These are phyloP conservation scores for Leptopilina drosophilae DNA, from an alignment of 2,888 invertebrate species.

Conservation along the genomic window DNA sequence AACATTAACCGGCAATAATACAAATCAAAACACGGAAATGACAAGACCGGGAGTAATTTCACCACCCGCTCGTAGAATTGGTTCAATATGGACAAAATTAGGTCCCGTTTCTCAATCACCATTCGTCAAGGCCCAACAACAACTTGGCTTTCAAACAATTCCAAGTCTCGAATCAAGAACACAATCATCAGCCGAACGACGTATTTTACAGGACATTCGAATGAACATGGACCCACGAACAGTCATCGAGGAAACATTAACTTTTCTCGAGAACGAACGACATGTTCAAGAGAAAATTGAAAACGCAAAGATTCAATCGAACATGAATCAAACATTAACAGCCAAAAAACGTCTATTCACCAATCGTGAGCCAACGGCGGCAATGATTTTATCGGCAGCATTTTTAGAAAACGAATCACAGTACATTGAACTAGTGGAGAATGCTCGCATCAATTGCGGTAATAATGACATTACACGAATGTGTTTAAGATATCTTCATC, in stretches of 20 bases:
- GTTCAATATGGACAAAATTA: conserved; percentile 72
- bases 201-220: conserved; percentile 67
- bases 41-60: conserved; percentile 72
- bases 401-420: conserved; percentile 71
- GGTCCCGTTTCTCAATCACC: conserved; percentile 75
- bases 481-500: conserved; percentile 46
- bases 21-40: conserved; percentile 66
- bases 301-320: conserved; percentile 63
- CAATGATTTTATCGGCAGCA: conserved; percentile 68
- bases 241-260: conserved; percentile 66
- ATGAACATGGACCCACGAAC: conserved; percentile 56
- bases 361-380: conserved; percentile 65
- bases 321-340: conserved; percentile 59
- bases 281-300: conserved; percentile 67
- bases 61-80: conserved; percentile 66
- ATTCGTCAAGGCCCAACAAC: conserved; percentile 73
- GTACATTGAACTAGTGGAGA: conserved; percentile 54
- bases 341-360: conserved; percentile 64
- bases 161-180: conserved; percentile 62
- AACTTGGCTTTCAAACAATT: conserved; percentile 65
- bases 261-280: conserved; percentile 68
- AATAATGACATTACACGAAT: conserved; percentile 45
- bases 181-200: conserved; percentile 73
- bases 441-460: conserved; percentile 53
- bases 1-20: conserved; percentile 63